Conservation (phyloP, 2,797 vertebrate species). For the Sebastolobus altivelis region DNA sequence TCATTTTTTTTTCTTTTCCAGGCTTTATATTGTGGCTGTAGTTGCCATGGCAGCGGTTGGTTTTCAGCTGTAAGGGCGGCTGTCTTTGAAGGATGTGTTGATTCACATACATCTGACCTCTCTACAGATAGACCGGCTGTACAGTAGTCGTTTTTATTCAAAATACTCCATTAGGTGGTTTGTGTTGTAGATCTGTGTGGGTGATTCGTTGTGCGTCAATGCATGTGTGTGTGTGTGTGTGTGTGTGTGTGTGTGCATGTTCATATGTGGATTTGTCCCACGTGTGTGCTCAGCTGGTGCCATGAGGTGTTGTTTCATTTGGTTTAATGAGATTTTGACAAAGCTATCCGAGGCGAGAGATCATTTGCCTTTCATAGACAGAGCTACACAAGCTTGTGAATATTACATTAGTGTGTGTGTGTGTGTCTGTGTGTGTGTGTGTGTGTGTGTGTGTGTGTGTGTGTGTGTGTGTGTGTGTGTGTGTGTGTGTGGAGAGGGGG, state of each 20-base stretch:
- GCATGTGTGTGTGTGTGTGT: slow-evolving; percentile 41
- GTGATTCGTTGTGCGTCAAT: slow-evolving; percentile 52
- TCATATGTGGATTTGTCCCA: slow-evolving; percentile 70
- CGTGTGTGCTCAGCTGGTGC: slow-evolving; percentile 84
- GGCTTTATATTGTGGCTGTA: slow-evolving; percentile 67
- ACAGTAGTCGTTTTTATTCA: slow-evolving; percentile 22
- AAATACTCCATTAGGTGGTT: slow-evolving; percentile 36
- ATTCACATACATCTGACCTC: slow-evolving; percentile 49
- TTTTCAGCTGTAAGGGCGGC: slow-evolving; percentile 57
- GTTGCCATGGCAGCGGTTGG: slow-evolving; percentile 83
- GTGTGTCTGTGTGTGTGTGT: slow-evolving; percentile 5
- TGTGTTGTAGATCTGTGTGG: slow-evolving; percentile 33
- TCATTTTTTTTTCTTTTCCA: slow-evolving; percentile 37
- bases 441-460: no score
- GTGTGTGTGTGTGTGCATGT: slow-evolving; percentile 56
- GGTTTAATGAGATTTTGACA: slow-evolving; percentile 87
- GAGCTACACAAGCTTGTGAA: slow-evolving; percentile 69
- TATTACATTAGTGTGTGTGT: slow-evolving; percentile 67
- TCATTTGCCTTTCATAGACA: slow-evolving; percentile 77
- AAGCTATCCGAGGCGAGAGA: slow-evolving; percentile 63
- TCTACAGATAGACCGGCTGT: slow-evolving; percentile 17
- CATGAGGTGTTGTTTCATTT: slow-evolving; percentile 82
- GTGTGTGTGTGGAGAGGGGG: neutral
- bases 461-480: no score
- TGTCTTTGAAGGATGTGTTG: slow-evolving; percentile 58